Evolutionary conservation across 2,113 vertebrate species (phyloP), one percentile per base, ranked within the genome.

Genomic region (Diadophis punctatus): DNA sequence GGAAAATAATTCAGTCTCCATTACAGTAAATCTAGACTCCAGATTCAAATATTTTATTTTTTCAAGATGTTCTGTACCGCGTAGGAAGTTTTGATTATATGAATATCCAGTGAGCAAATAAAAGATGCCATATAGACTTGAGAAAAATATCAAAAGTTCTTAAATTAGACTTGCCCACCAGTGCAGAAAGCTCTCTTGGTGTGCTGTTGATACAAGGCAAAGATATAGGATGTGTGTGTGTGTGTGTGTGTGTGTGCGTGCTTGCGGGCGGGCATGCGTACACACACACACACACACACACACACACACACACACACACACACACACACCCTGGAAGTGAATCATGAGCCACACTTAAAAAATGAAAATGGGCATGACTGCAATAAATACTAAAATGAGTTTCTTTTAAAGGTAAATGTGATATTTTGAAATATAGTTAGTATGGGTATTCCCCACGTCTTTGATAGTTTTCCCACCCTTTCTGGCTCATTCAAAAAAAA

Each of bases 1-100:
- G 55, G 94, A 90, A 92, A 93, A 92, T 53, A 94, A 0, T 80
- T 92, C 74, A 91, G 63, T 43, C 68, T 55, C 92, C 94, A 94
- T 53, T 88, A 5, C 34, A 92, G 30, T 52, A 92, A 55, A 89
- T 48, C 39, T 43, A 55, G 18, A 84, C 8, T 30, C 46, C 22
- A 92, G 85, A 56, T 91, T 48, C 85, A 55, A 60, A 53, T 86
- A 51, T 86, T 46, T 68, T 68, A 8, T 91, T 91, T 91, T 91
- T 27, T 87, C n/a, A 60, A 39, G 6, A 25, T 87, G n/a, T 63
- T 51, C 8, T 43, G 3, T 27, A 68, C 53, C 68, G 86, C 4
- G 10, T 20, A 63, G 55, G 25, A 58, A 53, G 86, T 25, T 10
- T 39, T 63, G 27, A 60, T 18, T 49, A 51, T 27, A 87, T 58